These are phyloP conservation scores for Elanoides forficatus DNA, from an alignment of 2,113 vertebrate species.

Conservation along the genomic window DNA sequence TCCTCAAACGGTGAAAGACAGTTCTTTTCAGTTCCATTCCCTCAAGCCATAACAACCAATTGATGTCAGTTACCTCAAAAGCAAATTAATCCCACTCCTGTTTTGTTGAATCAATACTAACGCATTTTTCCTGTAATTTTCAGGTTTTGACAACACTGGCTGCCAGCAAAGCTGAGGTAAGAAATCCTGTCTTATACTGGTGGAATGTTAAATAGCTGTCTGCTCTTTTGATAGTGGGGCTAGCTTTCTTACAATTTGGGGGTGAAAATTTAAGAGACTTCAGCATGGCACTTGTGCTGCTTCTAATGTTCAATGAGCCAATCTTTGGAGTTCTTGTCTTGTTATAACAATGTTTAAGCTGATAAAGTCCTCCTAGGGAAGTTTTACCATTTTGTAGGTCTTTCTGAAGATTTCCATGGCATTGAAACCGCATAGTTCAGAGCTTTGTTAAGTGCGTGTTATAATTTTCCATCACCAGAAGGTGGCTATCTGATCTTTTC, in stretches of 20 bases:
- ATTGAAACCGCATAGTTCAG: neutral
- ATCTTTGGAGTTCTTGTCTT: neutral
- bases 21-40: neutral
- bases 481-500: neutral
- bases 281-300: neutral
- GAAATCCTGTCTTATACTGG: neutral
- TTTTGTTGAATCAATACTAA: conserved; percentile 68
- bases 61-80: conserved; percentile 64
- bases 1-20: neutral
- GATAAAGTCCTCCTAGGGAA: neutral
- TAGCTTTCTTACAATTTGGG: neutral
- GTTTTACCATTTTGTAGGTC: neutral
- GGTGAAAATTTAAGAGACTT: neutral
- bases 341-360: neutral
- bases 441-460: neutral
- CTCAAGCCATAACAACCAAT: conserved; percentile 46
- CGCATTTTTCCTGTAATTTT: conserved; percentile 59
- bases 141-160: conserved; percentile 58
- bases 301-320: neutral
- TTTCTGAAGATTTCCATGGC: neutral
- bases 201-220: neutral
- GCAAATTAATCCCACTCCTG: conserved; percentile 66
- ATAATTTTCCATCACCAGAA: neutral
- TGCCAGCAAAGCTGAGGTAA: conserved; percentile 66
- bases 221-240: neutral